Percentiles rank a stretch among this genome's conserved stretches.
These are phyloP conservation scores for Hippoglossus stenolepis DNA, from an alignment of 2,113 vertebrate species.

Conservation along the genomic window DNA sequence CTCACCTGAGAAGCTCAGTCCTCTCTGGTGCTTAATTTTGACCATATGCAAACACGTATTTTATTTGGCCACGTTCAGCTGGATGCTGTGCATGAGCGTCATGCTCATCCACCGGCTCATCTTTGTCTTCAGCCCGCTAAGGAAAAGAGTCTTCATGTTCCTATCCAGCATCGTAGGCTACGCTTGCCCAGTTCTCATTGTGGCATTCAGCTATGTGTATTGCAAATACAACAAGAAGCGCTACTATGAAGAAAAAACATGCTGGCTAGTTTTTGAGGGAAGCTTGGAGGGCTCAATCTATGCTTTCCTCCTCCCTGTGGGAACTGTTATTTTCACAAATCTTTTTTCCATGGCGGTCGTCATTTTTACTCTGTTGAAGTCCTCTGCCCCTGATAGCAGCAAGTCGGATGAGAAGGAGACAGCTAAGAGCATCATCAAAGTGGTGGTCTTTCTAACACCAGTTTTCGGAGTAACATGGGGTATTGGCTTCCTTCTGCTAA, in stretches of 20 bases:
- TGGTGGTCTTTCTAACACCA: slow-evolving; percentile 81
- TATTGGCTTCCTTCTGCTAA: slow-evolving; percentile 72
- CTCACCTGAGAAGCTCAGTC: neutral
- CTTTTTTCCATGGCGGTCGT: slow-evolving; percentile 88
- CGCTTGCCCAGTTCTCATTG: slow-evolving; percentile 85
- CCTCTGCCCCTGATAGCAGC: slow-evolving; percentile 73
- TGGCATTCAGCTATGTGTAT: slow-evolving; percentile 85
- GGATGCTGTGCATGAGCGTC: slow-evolving; percentile 93
- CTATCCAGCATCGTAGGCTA: slow-evolving; percentile 89
- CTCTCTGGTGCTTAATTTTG: slow-evolving; percentile 76
- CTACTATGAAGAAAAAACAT: slow-evolving; percentile 73
- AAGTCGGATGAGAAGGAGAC: slow-evolving; percentile 78
- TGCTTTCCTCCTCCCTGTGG: slow-evolving; percentile 87
- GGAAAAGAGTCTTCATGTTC: slow-evolving; percentile 87
- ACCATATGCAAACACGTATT: slow-evolving; percentile 90
- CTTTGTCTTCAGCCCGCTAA: slow-evolving; percentile 90
- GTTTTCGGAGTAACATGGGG: slow-evolving; percentile 85
- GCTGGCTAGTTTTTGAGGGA: slow-evolving; percentile 86
- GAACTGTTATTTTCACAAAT: slow-evolving; percentile 87
- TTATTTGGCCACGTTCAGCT: slow-evolving; percentile 92
- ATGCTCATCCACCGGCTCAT: slow-evolving; percentile 94
- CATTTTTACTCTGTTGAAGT: slow-evolving; percentile 88
- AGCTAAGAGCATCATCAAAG: slow-evolving; percentile 82
- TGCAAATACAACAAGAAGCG: slow-evolving; percentile 64
- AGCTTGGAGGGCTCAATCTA: slow-evolving; percentile 85